These are phyloP conservation scores for Ephydatia muelleri DNA, from an alignment of 37 sponge, comb jelly and placozoan species.

Conservation along the genomic window DNA sequence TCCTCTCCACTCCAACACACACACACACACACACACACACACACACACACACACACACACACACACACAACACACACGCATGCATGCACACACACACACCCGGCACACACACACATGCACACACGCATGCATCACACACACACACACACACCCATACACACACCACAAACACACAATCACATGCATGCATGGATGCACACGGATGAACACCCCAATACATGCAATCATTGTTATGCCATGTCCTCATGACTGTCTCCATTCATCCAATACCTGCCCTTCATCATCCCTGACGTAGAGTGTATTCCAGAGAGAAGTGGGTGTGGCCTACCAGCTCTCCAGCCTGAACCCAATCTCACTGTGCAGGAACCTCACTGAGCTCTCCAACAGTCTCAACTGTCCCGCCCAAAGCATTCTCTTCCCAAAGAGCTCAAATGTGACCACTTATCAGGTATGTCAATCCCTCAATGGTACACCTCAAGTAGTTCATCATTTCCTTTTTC, in stretches of 20 bases:
- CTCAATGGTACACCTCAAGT: not conserved
- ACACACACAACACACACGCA: no score
- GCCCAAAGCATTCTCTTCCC: conserved; percentile 24
- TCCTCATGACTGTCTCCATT: not conserved
- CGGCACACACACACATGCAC: conserved; percentile 5
- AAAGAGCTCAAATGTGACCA: conserved; percentile 3
- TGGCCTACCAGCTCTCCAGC: not conserved
- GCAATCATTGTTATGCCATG: not conserved
- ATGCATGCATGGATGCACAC: not conserved
- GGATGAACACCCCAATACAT: not conserved
- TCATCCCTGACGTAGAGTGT: not conserved
- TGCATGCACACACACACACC: conserved; percentile 14
- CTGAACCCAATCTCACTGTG: conserved; percentile 31
- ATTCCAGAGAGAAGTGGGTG: not conserved
- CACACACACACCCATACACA: conserved; percentile 2
- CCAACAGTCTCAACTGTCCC: conserved; percentile 20
- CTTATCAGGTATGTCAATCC: not conserved
- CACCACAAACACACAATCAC: no score
- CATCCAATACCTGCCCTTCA: not conserved
- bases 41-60: not conserved
- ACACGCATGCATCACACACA: not conserved
- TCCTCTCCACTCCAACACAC: not conserved
- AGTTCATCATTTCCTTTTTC: not conserved
- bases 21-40: not conserved
- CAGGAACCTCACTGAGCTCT: conserved; percentile 33